Percentiles rank a stretch among this genome's conserved stretches.
Evolutionary conservation across 2,888 invertebrate species (phyloP).

Genomic region (Anoplius nigerrimus): DNA sequence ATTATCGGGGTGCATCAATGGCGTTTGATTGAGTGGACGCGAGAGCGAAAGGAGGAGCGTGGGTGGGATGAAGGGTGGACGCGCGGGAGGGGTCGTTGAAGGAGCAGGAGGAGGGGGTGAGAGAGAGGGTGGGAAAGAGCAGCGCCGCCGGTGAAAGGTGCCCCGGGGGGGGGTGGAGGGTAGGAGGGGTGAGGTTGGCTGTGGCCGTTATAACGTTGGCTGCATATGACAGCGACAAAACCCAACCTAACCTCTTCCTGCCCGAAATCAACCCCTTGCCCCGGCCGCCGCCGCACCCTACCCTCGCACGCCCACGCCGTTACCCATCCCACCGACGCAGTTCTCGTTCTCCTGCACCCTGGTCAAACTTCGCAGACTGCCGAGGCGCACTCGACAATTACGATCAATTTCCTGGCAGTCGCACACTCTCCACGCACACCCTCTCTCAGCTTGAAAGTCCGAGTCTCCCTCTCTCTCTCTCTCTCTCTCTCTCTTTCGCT

Average conservation of each 20-base stretch:
- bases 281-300: neutral
- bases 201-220: constrained; percentile 30
- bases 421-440: neutral
- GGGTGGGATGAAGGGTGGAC: constrained; percentile 6
- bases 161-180: neutral
- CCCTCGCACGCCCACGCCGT: constrained; percentile 13
- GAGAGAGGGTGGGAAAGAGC: constrained; percentile 5
- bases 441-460: neutral
- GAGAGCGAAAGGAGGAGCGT: constrained; percentile 2
- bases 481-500: no score
- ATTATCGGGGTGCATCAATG: constrained; percentile 29
- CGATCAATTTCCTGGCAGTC: constrained; percentile 43
- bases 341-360: constrained; percentile 17
- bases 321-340: constrained; percentile 7
- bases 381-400: constrained; percentile 43
- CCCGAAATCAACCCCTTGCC: constrained; percentile 21
- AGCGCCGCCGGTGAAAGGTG: neutral
- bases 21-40: constrained; percentile 28
- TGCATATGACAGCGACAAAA: constrained; percentile 43
- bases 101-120: constrained; percentile 3
- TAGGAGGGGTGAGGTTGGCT: neutral
- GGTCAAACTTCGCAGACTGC: constrained; percentile 45
- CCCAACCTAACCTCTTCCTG: constrained; percentile 15
- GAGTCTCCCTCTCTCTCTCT: no score
- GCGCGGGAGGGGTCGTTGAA: constrained; percentile 13